Evolutionary conservation across 2,888 invertebrate species (phyloP), one percentile per base, ranked within the genome.

Genomic region (Strigamia transsilvanica): DNA sequence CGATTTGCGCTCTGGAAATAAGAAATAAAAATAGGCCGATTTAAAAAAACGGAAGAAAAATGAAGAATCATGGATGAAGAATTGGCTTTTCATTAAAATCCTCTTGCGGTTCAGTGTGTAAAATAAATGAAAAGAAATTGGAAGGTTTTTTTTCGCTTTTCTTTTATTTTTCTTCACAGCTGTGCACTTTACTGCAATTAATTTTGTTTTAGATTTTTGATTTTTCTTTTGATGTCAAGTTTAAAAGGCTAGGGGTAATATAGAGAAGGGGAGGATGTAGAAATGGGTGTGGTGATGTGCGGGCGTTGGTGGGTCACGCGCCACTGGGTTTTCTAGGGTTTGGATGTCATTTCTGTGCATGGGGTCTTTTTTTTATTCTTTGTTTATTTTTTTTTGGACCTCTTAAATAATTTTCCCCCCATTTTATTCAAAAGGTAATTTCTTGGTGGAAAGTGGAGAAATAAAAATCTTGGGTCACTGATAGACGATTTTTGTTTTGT

Each of bases 271-370:
- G 61, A 61, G 18, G 46, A 13, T 46, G 6, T 61, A 61, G 61
- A 61, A 61, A 61, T 61, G 61, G 61, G 61, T 18, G 61, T 61
- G 61, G 61, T 61, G 61, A 61, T 61, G 61, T 61, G 61, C 23
- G 61, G 61, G 61, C 61, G 61, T 61, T 61, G 61, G 61, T 61
- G 23, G 51, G 61, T 61, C 61, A 61, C 61, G 61, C 61, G 10
- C 18, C 61, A 61, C 21, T 61, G 61, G 61, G 61, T 61, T 61
- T 61, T 61, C 23, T n/a, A 51, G 51, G 51, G 15, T 51, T 51
- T 51, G 51, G 51, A 51, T 51, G 51, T 51, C 51, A 51, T 51
- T 51, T 51, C 51, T 51, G 13, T 51, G 51, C 51, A 51, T 51
- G 51, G n/a, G 51, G 13, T n/a, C n/a, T 18, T 61, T 23, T 61